Evolutionary conservation across 1,140 invertebrate species (phyloP).

Genomic region (Tenebrio molitor): DNA sequence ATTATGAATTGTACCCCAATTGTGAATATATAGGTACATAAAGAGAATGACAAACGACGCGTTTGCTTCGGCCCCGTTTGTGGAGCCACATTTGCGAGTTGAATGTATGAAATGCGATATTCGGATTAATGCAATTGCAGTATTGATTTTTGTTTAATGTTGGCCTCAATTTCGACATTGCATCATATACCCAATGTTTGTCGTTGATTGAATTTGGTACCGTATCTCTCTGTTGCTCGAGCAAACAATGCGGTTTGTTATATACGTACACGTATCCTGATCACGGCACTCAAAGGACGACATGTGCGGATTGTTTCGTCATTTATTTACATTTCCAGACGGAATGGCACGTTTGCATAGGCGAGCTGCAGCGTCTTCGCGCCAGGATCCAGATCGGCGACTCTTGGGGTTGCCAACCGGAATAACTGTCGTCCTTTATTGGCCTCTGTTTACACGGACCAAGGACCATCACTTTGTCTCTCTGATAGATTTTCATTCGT

Average conservation of each 20-base stretch:
- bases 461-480: constrained; percentile 2
- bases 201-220: constrained; percentile 29
- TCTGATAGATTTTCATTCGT: constrained; percentile 14
- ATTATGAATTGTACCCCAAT: too few relatives aligned
- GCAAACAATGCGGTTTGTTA: constrained; percentile 27
- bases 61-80: constrained; percentile 1
- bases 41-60: constrained; percentile 1
- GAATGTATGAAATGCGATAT: constrained; percentile 3
- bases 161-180: neutral
- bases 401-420: constrained; percentile 16
- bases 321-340: constrained; percentile 36
- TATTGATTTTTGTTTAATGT: constrained; percentile 24
- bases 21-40: too few relatives aligned
- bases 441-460: constrained; percentile 16
- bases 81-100: neutral
- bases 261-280: constrained; percentile 31
- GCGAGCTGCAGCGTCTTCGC: constrained; percentile 30
- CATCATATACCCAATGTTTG: constrained; percentile 4
- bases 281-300: constrained; percentile 36
- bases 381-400: constrained; percentile 2
- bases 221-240: constrained; percentile 24
- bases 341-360: constrained; percentile 33
- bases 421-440: constrained; percentile 20
- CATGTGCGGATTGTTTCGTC: constrained; percentile 38
- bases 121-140: constrained; percentile 30